phyloP scores from a whole-genome alignment of 2,888 invertebrate species.

The Plebejus argus region DNA sequence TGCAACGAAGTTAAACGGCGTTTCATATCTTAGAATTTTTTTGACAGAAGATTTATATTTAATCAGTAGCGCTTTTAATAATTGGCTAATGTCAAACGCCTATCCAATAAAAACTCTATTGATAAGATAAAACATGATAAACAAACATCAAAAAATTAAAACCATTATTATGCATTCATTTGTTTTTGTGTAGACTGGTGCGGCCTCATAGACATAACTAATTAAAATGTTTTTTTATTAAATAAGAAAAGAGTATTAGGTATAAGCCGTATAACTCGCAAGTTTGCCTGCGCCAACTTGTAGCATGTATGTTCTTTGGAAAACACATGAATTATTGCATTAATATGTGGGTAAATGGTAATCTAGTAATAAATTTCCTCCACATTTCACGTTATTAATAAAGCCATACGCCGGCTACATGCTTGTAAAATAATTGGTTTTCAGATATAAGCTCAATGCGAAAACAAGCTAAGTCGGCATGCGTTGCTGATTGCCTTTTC shows the following conservation, averaged over 20 bases:
- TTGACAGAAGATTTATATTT: neutral
- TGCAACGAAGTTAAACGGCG: neutral
- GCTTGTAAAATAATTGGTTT: conserved; percentile 22
- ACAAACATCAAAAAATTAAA: too few species aligned
- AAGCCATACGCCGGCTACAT: conserved; percentile 13
- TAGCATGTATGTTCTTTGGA: neutral
- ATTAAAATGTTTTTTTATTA: too few species aligned
- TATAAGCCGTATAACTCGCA: too few species aligned
- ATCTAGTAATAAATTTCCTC: conserved; percentile 5
- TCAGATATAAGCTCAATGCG: conserved; percentile 1
- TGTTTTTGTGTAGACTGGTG: too few species aligned
- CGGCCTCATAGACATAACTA: too few species aligned
- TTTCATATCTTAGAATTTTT: too few species aligned
- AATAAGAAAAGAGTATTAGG: too few species aligned
- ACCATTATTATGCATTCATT: too few species aligned
- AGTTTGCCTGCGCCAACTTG: neutral
- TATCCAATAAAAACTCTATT: too few species aligned
- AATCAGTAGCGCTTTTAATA: too few species aligned
- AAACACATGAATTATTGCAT: neutral
- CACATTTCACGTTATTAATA: conserved; percentile 16
- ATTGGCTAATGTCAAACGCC: too few species aligned
- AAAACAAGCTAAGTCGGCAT: conserved; percentile 19
- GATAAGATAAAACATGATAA: too few species aligned
- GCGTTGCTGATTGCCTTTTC: conserved; percentile 16
- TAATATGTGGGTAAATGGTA: conserved; percentile 7